A percentile compares a stretch with the other conserved stretches of the same genome.
Conservation (phyloP, 30 jellyfish, hydroid and myxozoan species). For the Hydra vulgaris region DNA sequence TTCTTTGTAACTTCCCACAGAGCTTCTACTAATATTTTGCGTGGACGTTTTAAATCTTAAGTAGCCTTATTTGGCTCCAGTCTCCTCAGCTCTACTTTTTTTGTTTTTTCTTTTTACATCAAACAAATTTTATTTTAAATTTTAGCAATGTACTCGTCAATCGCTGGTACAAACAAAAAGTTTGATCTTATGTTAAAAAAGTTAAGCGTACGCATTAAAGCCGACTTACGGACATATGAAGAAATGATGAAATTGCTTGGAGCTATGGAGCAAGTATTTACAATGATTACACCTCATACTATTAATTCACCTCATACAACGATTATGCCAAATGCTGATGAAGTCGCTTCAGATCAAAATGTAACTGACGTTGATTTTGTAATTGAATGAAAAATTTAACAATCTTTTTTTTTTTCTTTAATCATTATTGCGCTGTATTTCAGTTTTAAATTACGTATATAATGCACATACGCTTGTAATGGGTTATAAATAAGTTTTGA, state of each 20-base stretch:
- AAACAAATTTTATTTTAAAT: not conserved
- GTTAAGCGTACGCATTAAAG: conserved; percentile 1
- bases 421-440: not conserved
- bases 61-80: no score
- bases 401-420: no score
- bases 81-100: no score
- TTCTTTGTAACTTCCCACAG: no score
- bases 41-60: no score
- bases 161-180: conserved; percentile 9
- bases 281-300: conserved; percentile 20
- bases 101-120: not conserved
- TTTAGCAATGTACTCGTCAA: conserved; percentile 14
- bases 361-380: not conserved
- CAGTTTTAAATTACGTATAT: not conserved
- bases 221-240: conserved; percentile 14
- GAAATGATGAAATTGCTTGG: conserved; percentile 34
- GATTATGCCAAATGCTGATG: conserved; percentile 6
- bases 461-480: no score
- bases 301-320: conserved; percentile 11
- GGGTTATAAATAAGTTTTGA: no score
- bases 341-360: not conserved
- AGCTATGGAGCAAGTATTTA: conserved; percentile 26
- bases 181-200: conserved; percentile 10
- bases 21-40: no score
- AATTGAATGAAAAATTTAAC: not conserved